These are phyloP conservation scores for Axinella damicornis DNA, from an alignment of 37 sponge, comb jelly and placozoan genomes.

Conservation along the genomic window DNA sequence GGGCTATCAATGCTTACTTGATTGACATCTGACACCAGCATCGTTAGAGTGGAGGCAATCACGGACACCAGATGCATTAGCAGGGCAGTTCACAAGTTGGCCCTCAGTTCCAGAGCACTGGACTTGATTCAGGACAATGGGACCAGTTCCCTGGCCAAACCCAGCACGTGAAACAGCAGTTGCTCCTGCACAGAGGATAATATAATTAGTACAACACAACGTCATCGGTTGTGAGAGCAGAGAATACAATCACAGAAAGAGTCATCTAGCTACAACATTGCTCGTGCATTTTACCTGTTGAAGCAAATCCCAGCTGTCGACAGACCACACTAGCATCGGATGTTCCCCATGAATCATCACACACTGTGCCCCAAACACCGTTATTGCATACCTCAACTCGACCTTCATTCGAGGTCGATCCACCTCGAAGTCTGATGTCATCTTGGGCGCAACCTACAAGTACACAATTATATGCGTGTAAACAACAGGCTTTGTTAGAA, in stretches of 20 bases:
- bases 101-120: constrained; percentile 11
- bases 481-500: no score
- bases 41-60: constrained; percentile 9
- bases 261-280: no score
- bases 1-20: not conserved
- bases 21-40: not conserved
- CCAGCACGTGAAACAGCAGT: not conserved
- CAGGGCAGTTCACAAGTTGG: constrained; percentile 8
- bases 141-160: not conserved
- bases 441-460: constrained; percentile 25
- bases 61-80: not conserved
- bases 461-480: not conserved
- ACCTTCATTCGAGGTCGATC: constrained; percentile 1
- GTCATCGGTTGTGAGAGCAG: no score
- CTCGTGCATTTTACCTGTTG: constrained; percentile 17
- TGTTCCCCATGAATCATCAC: constrained; percentile 57
- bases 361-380: constrained; percentile 54
- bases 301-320: constrained; percentile 45
- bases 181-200: not conserved
- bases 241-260: no score
- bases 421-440: constrained; percentile 34
- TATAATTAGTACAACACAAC: no score
- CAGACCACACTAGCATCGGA: constrained; percentile 48
- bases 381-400: constrained; percentile 52
- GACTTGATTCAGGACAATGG: constrained; percentile 17